Conservation (phyloP, 2,888 invertebrate genomes). For the Himalopsyche anomala region DNA sequence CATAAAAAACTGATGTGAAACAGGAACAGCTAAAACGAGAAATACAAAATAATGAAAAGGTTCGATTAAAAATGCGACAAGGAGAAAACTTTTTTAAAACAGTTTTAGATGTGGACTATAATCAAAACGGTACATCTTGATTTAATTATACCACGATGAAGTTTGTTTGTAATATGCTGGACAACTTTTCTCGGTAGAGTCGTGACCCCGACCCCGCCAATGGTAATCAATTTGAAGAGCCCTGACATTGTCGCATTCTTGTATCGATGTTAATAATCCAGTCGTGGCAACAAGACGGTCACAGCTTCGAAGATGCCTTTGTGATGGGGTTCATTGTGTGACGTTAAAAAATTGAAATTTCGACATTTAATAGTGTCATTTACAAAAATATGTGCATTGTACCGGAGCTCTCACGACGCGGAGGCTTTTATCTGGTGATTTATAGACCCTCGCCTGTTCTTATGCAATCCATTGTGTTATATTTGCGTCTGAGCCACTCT, state of each 20-base stretch:
- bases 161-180: neutral
- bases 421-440: constrained; percentile 57
- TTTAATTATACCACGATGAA: constrained; percentile 24
- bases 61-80: too few species aligned
- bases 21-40: too few species aligned
- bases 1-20: too few species aligned
- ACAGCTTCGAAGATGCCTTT: constrained; percentile 52
- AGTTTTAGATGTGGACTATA: too few species aligned
- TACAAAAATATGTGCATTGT: constrained; percentile 60
- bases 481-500: constrained; percentile 35
- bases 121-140: neutral
- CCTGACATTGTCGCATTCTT: constrained; percentile 39
- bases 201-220: constrained; percentile 38
- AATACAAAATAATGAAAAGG: too few species aligned
- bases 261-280: constrained; percentile 49
- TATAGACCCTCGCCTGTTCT: constrained; percentile 50
- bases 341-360: constrained; percentile 64
- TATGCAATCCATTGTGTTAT: constrained; percentile 57
- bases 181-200: constrained; percentile 11
- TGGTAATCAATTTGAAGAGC: constrained; percentile 43
- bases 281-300: constrained; percentile 50
- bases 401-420: constrained; percentile 44
- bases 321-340: constrained; percentile 55
- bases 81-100: too few species aligned
- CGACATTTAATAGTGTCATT: constrained; percentile 64